Conservation (phyloP, 2,113 vertebrate genomes). For the Corynorhinus townsendii region DNA sequence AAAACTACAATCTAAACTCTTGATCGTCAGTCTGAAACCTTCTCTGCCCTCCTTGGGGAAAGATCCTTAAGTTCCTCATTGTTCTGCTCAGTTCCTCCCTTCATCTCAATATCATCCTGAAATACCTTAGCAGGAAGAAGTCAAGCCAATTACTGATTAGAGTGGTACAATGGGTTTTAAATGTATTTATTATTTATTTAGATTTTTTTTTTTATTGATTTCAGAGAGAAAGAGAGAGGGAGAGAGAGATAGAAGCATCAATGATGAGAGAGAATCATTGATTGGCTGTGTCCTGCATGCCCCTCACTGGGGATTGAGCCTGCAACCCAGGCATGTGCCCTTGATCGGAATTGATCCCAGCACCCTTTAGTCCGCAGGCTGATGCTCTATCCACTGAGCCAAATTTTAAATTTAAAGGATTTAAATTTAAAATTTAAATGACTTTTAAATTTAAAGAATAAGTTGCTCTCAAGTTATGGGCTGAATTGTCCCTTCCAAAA, state of each 20-base stretch:
- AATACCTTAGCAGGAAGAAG: neutral
- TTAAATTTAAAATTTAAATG: too few species aligned
- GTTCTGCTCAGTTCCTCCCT: neutral
- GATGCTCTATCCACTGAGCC: too few species aligned
- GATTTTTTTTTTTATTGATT: too few species aligned
- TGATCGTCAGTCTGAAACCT: neutral
- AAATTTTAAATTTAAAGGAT: neutral
- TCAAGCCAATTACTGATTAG: neutral
- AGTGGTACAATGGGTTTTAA: neutral
- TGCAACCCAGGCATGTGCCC: too few species aligned
- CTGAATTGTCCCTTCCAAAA: neutral
- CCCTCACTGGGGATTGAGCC: too few species aligned
- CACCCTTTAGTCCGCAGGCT: too few species aligned
- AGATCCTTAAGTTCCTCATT: slow-evolving; percentile 1
- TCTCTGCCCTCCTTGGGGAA: neutral
- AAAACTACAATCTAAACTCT: neutral
- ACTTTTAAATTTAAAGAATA: neutral
- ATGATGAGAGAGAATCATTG: too few species aligned
- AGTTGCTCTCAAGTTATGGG: neutral
- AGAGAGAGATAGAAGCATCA: too few species aligned
- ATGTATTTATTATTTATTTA: neutral
- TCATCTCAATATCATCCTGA: neutral
- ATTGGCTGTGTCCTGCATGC: too few species aligned
- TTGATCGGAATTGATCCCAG: too few species aligned
- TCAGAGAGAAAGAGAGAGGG: too few species aligned